Conservation (phyloP, 2,888 invertebrate genomes). For the Pterostichus niger region DNA sequence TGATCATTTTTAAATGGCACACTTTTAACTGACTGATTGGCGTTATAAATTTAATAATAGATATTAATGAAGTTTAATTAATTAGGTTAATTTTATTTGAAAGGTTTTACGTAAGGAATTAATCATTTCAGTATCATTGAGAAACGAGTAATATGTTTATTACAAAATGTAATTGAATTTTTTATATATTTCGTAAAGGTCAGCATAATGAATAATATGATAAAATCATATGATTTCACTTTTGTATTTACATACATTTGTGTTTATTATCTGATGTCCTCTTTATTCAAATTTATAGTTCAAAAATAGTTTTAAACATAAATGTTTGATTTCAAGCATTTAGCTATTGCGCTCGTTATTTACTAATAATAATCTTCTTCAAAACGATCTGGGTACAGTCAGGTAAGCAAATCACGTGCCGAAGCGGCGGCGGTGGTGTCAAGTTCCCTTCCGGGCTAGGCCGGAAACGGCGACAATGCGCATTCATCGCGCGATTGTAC, state of each 20-base stretch:
- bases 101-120: background rate
- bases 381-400: background rate
- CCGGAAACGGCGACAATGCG: constrained; percentile 45
- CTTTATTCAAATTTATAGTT: constrained; percentile 17
- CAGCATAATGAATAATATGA: constrained; percentile 38
- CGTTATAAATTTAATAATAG: too few relatives aligned
- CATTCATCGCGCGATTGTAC: constrained; percentile 31
- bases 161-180: constrained; percentile 14
- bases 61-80: too few relatives aligned
- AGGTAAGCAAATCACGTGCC: constrained; percentile 59
- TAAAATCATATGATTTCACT: constrained; percentile 52
- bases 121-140: constrained; percentile 16
- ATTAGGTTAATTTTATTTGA: too few relatives aligned
- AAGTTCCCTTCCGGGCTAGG: constrained; percentile 45
- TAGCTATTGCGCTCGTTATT: too few relatives aligned
- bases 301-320: background rate
- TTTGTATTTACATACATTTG: constrained; percentile 46
- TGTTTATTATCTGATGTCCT: constrained; percentile 41
- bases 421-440: constrained; percentile 26
- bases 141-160: background rate
- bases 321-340: background rate
- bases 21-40: too few relatives aligned
- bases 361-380: background rate
- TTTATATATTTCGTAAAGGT: constrained; percentile 52
- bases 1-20: too few relatives aligned